Base-by-base conservation (phyloP, 1,140 invertebrate genomes). In the Riptortus pedestris region DNA sequence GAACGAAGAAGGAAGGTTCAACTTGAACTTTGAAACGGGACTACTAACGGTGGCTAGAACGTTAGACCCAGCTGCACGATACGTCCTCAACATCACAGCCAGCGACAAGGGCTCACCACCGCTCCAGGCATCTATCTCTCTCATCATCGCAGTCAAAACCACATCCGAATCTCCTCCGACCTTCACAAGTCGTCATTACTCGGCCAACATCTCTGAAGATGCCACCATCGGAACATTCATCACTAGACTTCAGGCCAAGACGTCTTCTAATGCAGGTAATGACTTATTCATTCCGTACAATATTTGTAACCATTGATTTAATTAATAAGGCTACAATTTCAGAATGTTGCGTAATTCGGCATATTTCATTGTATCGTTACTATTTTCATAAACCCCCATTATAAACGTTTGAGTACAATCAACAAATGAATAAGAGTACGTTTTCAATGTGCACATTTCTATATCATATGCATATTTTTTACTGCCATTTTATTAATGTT, bases 1-100 rank as follows among this genome's bases (percentile, higher is more conserved):
- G 38, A 95, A 96, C 73, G 85, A 90, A 51, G 83, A 86, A 27
- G 83, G 83, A 0, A 80, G 81, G 66, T 96, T 96, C 74, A 79
- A 81, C 9, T 79, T 96, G 22, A 86, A 90, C 67, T 81, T 85
- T 57, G 83, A 87, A 31, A 85, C 83, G 0, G 91, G 91, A 28
- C 77, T 85, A 60, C 74, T 94, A 20, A 87, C 82, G 22, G 71
- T 93, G n/a, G 81, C 81, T 51, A 87, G 85, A 66, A 80, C 86
- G 11, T 77, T 89, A 69, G 77, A 70, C 69, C 27, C 64, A 67
- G 47, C 33, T n/a, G 60, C 65, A 12, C 67, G 79, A 77, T 62
- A 77, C 78, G 77, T 79, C 59, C 75, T 94, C 12, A 85, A 88
- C 71, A 81, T 93, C 7, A 87, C 83, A 0, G 93, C 91, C 0